Evolutionary conservation across 2,797 vertebrate species (phyloP).

Genomic region (Choloepus didactylus): DNA sequence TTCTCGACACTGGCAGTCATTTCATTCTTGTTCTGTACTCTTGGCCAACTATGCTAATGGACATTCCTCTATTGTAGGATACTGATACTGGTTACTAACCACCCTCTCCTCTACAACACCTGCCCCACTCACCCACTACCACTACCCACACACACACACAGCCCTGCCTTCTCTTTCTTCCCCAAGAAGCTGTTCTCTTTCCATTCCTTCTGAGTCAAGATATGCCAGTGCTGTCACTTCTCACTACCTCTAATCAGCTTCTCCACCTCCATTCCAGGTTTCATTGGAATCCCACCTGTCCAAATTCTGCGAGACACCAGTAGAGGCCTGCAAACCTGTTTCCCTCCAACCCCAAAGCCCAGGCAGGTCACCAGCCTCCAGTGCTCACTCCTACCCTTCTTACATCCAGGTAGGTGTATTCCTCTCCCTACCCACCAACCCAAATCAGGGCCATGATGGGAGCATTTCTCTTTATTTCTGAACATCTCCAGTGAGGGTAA

Average conservation of each 20-base stretch:
- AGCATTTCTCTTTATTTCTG: conserved; percentile 25
- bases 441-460: background rate
- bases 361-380: background rate
- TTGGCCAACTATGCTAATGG: background rate
- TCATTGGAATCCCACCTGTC: background rate
- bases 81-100: background rate
- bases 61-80: background rate
- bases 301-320: background rate
- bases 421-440: background rate
- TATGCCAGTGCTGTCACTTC: background rate
- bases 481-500: conserved; percentile 40
- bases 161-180: background rate
- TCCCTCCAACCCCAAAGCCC: background rate
- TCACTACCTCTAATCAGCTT: conserved; percentile 49
- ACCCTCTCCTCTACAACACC: background rate
- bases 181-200: conserved; percentile 33
- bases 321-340: conserved; percentile 39
- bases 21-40: conserved; percentile 28
- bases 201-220: background rate
- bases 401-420: conserved; percentile 61
- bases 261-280: conserved; percentile 71
- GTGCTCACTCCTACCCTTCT: conserved; percentile 24
- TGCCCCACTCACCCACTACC: background rate
- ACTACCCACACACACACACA: background rate
- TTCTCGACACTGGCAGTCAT: background rate